Percentiles rank a stretch among this genome's conserved stretches.
phyloP scores from a whole-genome alignment of 2,113 vertebrate species.

The Amazona vittata region DNA sequence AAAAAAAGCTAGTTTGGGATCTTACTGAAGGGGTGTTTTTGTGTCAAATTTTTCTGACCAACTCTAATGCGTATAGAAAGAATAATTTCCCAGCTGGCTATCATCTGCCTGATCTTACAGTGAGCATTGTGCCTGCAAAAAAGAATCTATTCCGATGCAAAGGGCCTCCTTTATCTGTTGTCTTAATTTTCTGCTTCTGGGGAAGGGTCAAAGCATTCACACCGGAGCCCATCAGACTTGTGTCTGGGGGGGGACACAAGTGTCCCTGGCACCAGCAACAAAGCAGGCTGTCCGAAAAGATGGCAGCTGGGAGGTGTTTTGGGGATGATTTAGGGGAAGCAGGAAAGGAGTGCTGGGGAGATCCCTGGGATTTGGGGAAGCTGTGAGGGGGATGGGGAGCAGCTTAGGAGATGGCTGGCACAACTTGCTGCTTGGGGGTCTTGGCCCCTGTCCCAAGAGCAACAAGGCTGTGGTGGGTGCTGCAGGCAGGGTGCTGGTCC shows the following conservation, averaged over 20 bases:
- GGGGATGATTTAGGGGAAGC: background rate
- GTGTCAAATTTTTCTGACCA: background rate
- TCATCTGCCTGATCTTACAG: background rate
- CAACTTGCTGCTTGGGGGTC: background rate
- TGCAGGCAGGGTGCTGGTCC: background rate
- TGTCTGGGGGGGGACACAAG: background rate
- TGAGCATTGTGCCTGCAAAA: background rate
- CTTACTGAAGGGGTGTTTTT: background rate
- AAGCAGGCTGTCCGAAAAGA: background rate
- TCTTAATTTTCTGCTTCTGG: background rate
- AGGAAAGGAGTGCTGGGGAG: background rate
- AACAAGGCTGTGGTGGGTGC: accelerated
- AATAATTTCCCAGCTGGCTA: background rate
- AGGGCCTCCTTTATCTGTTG: background rate
- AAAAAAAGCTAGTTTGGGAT: background rate
- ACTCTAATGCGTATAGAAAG: background rate
- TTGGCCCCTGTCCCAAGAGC: accelerated
- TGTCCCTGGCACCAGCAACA: background rate
- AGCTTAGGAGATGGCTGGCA: background rate
- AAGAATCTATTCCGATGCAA: background rate
- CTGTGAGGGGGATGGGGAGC: accelerated
- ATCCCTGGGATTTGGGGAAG: background rate
- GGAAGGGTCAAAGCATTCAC: background rate
- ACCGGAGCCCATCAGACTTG: background rate
- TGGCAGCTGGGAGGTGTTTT: background rate